Evolutionary conservation across 1,140 invertebrate genomes (phyloP), one percentile per base, ranked within the genome.

Genomic region (Berghia stephanieae): DNA sequence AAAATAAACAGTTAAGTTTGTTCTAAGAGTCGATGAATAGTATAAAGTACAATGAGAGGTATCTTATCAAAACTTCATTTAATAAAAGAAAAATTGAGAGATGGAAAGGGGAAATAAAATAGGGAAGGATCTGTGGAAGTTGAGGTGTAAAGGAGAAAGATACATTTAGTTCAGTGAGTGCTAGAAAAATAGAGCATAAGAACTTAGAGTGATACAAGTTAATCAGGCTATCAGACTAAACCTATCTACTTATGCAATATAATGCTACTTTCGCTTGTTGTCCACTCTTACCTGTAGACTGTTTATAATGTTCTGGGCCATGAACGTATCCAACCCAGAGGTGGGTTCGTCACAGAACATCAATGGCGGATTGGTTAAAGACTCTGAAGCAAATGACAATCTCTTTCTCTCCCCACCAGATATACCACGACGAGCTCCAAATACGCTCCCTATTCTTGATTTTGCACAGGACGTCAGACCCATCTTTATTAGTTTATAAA

Each of bases 261-360:
- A 16, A 10, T 27, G 13, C 57, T 63, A 27, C 27, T 21, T 8
- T 31, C 27, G 16, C 27, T 18, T 18, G 8, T 10, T 16, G 66
- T 27, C 8, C 13, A 63, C 27, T 63, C n/a, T 42, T 43, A 76
- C 74, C 74, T 95, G 78, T 88, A 79, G 95, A 21, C 83, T 85
- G 94, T 84, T 94, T 21, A 98, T 93, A 24, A 98, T 95, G 87
- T 96, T 98, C 81, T 94, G 93, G 0, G 97, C 97, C 84, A 96
- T 97, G 83, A 93, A 96, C 0, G 96, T 95, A 88, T 99, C 97
- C 57, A 98, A 88, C 92, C 98, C 92, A 34, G 91, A 98, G 0
- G 98, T 99, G 1, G 97, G 97, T 86, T 99, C 98, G 87, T 99
- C 98, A 88, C 97, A 99, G 86, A 99, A 96, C 92, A 99, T 93